These are phyloP conservation scores for Glareola pratincola DNA, from an alignment of 2,113 vertebrate genomes.

Conservation along the genomic window DNA sequence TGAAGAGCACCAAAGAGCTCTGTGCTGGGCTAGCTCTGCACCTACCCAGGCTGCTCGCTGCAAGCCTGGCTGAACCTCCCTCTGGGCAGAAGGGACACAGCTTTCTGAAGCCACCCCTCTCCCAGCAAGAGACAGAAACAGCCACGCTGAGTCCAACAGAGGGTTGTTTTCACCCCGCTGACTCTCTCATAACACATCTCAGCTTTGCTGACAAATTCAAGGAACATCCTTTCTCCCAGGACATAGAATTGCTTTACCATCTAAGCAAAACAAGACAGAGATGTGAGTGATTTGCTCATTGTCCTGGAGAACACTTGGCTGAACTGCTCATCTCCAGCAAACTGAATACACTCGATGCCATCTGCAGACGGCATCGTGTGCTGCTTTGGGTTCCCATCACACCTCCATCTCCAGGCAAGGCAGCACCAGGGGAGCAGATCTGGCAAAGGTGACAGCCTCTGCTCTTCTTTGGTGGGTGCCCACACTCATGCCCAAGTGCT, in stretches of 20 bases:
- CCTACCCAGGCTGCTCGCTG: not conserved
- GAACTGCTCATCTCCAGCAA: not conserved
- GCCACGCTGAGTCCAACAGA: not conserved
- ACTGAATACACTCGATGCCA: not conserved
- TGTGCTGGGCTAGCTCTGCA: not conserved
- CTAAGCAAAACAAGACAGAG: not conserved
- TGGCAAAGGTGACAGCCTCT: not conserved
- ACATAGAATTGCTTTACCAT: not conserved
- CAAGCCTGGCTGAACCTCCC: not conserved
- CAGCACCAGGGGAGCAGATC: not conserved
- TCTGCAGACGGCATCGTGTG: not conserved
- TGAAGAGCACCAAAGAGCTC: not conserved
- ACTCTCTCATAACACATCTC: not conserved
- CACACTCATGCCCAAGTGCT: accelerated
- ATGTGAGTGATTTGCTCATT: not conserved
- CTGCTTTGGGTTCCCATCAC: not conserved
- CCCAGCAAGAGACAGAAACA: not conserved
- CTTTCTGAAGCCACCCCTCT: not conserved
- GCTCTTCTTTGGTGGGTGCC: not conserved
- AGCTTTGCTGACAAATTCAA: not conserved
- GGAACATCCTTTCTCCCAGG: not conserved
- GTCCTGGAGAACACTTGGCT: not conserved
- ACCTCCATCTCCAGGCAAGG: not conserved
- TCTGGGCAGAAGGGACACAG: not conserved
- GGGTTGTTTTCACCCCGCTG: not conserved